These are phyloP conservation scores for Spongilla lacustris DNA, from an alignment of 37 sponge, comb jelly and placozoan species.

Conservation along the genomic window DNA sequence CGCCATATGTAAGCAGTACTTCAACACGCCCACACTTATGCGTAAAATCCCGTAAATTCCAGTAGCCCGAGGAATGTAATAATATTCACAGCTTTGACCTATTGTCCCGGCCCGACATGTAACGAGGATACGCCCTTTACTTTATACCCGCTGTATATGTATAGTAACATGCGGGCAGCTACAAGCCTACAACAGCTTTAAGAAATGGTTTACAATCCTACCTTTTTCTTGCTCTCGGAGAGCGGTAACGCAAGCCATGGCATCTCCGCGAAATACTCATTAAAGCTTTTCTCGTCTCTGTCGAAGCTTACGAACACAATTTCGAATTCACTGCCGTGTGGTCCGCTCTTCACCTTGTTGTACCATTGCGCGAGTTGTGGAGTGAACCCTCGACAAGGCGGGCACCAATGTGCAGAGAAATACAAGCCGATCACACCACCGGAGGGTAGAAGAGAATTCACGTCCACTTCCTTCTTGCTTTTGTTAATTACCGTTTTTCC, in stretches of 20 bases:
- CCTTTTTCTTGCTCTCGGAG: slow-evolving; percentile 77
- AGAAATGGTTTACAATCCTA: too few species aligned
- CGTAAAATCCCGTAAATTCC: too few species aligned
- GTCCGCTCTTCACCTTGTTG: slow-evolving; percentile 51
- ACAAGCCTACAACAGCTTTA: too few species aligned
- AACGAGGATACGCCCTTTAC: too few species aligned
- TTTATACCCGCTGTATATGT: too few species aligned
- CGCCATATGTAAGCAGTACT: too few species aligned
- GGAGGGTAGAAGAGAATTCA: slow-evolving; percentile 16
- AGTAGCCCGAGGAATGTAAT: too few species aligned
- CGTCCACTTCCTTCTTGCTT: not conserved
- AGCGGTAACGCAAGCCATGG: slow-evolving; percentile 87
- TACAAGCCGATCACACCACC: slow-evolving; percentile 80
- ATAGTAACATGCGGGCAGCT: too few species aligned
- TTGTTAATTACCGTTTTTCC: not conserved
- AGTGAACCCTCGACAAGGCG: slow-evolving; percentile 86
- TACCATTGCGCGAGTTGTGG: slow-evolving; percentile 81
- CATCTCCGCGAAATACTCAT: slow-evolving; percentile 84
- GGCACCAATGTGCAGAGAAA: slow-evolving; percentile 94
- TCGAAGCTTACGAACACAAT: slow-evolving; percentile 94
- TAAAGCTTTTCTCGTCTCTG: slow-evolving; percentile 63
- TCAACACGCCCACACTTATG: too few species aligned
- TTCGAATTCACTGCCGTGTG: slow-evolving; percentile 70
- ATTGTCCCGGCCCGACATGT: too few species aligned
- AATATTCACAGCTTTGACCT: too few species aligned